These are phyloP conservation scores for Yponomeuta evonymella DNA, from an alignment of 2,888 invertebrate genomes.

Conservation along the genomic window DNA sequence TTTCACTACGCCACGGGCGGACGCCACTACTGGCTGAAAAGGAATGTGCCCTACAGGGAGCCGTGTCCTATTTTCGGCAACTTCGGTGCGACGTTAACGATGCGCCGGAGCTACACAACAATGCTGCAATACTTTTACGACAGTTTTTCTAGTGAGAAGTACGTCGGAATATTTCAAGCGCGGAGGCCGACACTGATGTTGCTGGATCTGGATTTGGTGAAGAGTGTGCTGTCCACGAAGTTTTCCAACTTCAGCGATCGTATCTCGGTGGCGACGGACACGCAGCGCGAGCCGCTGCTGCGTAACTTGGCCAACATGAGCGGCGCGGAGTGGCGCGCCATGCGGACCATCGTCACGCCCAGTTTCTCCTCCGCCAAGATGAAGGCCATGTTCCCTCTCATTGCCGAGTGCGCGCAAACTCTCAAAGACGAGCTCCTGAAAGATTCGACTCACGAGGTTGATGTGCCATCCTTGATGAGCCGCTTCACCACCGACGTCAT, in stretches of 20 bases:
- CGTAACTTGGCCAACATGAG: constrained; percentile 67
- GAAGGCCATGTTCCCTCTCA: constrained; percentile 69
- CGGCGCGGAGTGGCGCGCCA: constrained; percentile 65
- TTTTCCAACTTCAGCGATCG: constrained; percentile 61
- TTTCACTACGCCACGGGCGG: constrained; percentile 58
- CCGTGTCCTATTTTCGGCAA: constrained; percentile 71
- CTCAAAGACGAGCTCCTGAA: constrained; percentile 42
- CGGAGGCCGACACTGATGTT: constrained; percentile 62
- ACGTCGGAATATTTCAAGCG: constrained; percentile 65
- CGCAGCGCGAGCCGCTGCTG: constrained; percentile 59
- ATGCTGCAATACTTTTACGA: constrained; percentile 60
- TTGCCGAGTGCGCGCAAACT: constrained; percentile 56
- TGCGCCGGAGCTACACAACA: constrained; percentile 56
- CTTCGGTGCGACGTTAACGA: constrained; percentile 60
- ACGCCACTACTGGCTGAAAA: constrained; percentile 60
- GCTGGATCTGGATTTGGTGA: constrained; percentile 57
- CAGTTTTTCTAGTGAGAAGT: constrained; percentile 48
- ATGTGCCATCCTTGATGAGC: constrained; percentile 55
- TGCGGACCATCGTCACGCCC: constrained; percentile 64
- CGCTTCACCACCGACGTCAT: constrained; percentile 67
- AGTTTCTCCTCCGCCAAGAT: constrained; percentile 70
- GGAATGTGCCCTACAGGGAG: constrained; percentile 62
- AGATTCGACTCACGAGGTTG: constrained; percentile 44
- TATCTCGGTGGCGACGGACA: constrained; percentile 58
- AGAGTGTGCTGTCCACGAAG: constrained; percentile 53